Base-by-base conservation (phyloP, 2,113 vertebrate species). In the Tiliqua scincoides region DNA sequence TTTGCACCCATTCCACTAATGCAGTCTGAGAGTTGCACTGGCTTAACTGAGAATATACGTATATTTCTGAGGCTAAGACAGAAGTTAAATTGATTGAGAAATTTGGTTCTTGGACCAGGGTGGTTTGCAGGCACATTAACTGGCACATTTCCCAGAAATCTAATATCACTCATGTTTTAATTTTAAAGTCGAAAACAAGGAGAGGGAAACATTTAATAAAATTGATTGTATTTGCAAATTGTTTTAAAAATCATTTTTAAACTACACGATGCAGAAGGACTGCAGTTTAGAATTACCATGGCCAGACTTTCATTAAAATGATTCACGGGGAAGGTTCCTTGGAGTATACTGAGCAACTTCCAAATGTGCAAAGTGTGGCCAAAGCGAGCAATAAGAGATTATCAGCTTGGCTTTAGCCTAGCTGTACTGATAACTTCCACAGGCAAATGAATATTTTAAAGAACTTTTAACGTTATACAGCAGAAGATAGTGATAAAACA, bases 311-410 rank as follows among this genome's bases (percentile, higher is more conserved):
- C 70, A 73, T n/a, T 61, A 21, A 57, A 1, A 70, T 88, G 71
- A 68, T 35, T 20, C 70, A 18, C 32, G 67, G 79, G 32, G 76
- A 10, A 14, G 86, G 89, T 84, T 72, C 68, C 83, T 81, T 62
- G 27, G 72, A 85, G 89, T 54, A 82, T 70, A 85, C 21, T 89
- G 79, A 82, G 65, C 52, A 23, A 63, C 76, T 77, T 90, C 67
- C 86, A 84, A 61, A 85, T 79, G 61, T 48, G 81, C 76, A 81
- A 85, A 82, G 18, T 76, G 48, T 27, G 10, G 87, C 1, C 72
- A 87, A 89, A 85, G 5, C 87, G 90, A 93, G 4, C 32, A 30
- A 75, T 87, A n/a, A 48, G 88, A 89, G 87, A 84, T 89, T 25
- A 62, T 61, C 89, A 72, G 14, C 17, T 72, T 35, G 72, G 2